Conservation (phyloP, 2,797 vertebrate species). For the Lagorchestes hirsutus region DNA sequence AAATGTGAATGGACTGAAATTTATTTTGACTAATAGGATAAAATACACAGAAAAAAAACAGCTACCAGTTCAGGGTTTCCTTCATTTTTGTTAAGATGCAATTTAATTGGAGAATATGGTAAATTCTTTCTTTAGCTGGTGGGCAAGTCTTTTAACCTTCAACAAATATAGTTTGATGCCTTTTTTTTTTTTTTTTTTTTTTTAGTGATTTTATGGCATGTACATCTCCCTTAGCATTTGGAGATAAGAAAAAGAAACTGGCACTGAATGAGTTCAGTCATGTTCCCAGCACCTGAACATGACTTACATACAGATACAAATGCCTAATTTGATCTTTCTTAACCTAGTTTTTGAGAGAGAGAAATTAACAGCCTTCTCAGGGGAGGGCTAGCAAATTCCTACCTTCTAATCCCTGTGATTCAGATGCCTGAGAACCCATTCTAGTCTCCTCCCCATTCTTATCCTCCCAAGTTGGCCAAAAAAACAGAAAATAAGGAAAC, state of each 20-base stretch:
- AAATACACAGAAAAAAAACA: background rate
- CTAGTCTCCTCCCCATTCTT: background rate
- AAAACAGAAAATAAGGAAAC: background rate
- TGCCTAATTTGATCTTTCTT: background rate
- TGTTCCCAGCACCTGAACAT: background rate
- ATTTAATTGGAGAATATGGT: no score
- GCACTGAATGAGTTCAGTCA: background rate
- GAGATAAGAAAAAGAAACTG: background rate
- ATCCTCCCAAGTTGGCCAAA: background rate
- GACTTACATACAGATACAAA: background rate
- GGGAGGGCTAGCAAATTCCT: background rate
- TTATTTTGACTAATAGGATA: background rate
- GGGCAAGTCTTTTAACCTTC: no score
- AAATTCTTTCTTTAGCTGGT: no score
- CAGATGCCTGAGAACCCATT: background rate
- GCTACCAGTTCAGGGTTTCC: background rate
- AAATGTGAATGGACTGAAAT: background rate
- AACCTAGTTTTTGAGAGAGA: background rate
- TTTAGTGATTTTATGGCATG: no score
- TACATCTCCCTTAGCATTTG: background rate
- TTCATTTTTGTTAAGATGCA: background rate
- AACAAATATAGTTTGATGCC: no score
- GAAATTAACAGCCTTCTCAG: background rate
- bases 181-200: no score
- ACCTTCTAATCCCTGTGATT: background rate